Evolutionary conservation across 2,113 vertebrate genomes (phyloP), one percentile per base, ranked within the genome.

Genomic region (Antechinus stuartii): DNA sequence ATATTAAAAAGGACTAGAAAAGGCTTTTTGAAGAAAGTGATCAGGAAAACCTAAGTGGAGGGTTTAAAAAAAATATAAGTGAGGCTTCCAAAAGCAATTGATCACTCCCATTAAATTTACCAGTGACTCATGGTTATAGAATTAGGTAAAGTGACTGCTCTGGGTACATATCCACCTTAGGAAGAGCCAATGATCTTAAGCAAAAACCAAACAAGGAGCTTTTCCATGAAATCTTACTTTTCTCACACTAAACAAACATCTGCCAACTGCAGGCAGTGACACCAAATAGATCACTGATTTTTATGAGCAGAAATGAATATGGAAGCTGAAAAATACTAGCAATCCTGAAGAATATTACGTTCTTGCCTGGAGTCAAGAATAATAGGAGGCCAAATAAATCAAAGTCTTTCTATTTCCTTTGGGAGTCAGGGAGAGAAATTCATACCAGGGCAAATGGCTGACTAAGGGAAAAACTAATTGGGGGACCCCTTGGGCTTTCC

Each of bases 81-180:
- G 92, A 96, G 91, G 49, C 89, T 97, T 90, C 94, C 95, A 47
- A 27, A 55, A 95, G 92, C 93, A 96, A 97, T 97, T 91, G 89
- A 42, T 95, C 68, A 42, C 95, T 90, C 61, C 76, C 42, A 54
- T 47, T 96, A 93, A 97, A 96, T 95, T 93, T 96, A 95, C 91
- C 95, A 97, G 92, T 94, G 95, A 97, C 52, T 94, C 93, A 56
- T 54, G 55, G 25, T 84, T 91, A 97, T 93, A 49, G 94, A 30
- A 93, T 95, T 95, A 95, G 61, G 35, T n/a, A 76, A 76, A 76
- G 6, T 12, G 4, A 1, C 35, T 76, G 61, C 94, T 90, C 55
- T 95, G 93, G 90, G 92, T 97, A 95, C 91, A 96, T 26, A 56
- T 94, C 52, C 22, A 53, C 92, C 91, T 95, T 94, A 97, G 92